These are phyloP conservation scores for Macrocentrus cingulum DNA, from an alignment of 1,140 invertebrate species.

Conservation along the genomic window DNA sequence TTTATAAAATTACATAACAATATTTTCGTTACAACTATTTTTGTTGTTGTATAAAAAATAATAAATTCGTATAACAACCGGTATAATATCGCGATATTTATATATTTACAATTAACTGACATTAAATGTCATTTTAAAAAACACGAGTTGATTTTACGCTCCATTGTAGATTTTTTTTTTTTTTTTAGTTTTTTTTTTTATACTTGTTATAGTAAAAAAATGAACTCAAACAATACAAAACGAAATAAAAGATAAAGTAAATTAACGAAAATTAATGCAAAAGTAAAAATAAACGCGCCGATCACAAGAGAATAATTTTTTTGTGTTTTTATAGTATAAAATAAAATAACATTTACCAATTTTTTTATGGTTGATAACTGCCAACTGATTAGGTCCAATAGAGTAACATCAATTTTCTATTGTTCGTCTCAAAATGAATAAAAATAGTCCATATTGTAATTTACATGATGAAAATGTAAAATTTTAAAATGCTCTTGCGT, in stretches of 20 bases:
- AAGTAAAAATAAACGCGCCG: conserved; percentile 3
- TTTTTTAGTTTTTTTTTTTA: conserved; percentile 32
- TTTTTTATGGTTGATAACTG: too few relatives aligned
- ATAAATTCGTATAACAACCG: conserved; percentile 40
- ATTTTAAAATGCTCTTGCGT: conserved; percentile 1
- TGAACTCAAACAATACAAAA: conserved; percentile 26
- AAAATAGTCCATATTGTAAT: too few relatives aligned
- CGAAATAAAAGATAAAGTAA: conserved; percentile 11
- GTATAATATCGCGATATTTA: conserved; percentile 8
- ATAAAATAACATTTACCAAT: too few relatives aligned
- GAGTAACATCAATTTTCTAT: too few relatives aligned
- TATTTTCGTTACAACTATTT: conserved; percentile 37
- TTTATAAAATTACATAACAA: conserved; percentile 47
- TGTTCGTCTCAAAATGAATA: too few relatives aligned
- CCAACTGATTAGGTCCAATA: too few relatives aligned
- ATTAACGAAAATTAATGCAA: conserved; percentile 1
- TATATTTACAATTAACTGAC: too few relatives aligned
- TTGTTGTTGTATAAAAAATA: too few relatives aligned
- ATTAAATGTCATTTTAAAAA: too few relatives aligned
- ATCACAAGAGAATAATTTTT: neutral
- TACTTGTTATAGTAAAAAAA: conserved; percentile 37
- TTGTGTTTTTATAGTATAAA: neutral
- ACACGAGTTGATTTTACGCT: neutral
- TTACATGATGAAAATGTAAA: too few relatives aligned
- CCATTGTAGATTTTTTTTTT: neutral